Percentiles rank a stretch among this genome's conserved stretches.
Evolutionary conservation across 1,140 invertebrate genomes (phyloP).

Genomic region (Amyelois transitella): DNA sequence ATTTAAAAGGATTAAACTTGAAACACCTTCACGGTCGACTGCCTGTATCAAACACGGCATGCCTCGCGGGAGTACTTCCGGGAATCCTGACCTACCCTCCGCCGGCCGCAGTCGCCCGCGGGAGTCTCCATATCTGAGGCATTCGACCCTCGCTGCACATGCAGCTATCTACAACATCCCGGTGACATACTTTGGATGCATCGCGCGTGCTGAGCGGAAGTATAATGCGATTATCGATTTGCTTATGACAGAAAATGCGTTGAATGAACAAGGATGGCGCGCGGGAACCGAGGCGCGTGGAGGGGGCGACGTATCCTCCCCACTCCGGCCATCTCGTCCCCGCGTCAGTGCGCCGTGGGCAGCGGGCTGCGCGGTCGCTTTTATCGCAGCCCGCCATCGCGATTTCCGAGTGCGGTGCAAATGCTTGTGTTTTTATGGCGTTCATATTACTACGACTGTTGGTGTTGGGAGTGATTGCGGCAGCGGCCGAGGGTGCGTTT

Average conservation of each 20-base stretch:
- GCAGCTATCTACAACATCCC: background rate
- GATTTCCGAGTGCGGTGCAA: constrained; percentile 57
- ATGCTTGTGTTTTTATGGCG: constrained; percentile 72
- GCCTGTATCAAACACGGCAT: background rate
- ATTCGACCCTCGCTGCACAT: background rate
- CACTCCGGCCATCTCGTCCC: background rate
- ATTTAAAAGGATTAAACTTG: too few species aligned
- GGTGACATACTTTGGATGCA: constrained; percentile 52
- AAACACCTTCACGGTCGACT: background rate
- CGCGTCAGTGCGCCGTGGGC: constrained; percentile 55
- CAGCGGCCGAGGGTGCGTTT: constrained; percentile 57
- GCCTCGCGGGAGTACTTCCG: background rate
- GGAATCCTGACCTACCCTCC: background rate
- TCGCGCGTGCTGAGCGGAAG: constrained; percentile 62
- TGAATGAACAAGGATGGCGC: constrained; percentile 58
- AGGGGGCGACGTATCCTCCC: constrained; percentile 1
- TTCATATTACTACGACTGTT: constrained; percentile 66
- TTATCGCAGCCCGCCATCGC: constrained; percentile 57
- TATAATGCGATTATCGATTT: constrained; percentile 72
- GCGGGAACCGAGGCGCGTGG: constrained; percentile 16
- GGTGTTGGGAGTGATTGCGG: constrained; percentile 65
- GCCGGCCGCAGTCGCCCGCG: background rate
- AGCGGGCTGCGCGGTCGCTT: constrained; percentile 63
- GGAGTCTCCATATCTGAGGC: background rate
- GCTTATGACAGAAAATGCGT: constrained; percentile 71